Evolutionary conservation across 2,888 invertebrate species (phyloP), one percentile per base, ranked within the genome.

Genomic region (Spialia ferax): DNA sequence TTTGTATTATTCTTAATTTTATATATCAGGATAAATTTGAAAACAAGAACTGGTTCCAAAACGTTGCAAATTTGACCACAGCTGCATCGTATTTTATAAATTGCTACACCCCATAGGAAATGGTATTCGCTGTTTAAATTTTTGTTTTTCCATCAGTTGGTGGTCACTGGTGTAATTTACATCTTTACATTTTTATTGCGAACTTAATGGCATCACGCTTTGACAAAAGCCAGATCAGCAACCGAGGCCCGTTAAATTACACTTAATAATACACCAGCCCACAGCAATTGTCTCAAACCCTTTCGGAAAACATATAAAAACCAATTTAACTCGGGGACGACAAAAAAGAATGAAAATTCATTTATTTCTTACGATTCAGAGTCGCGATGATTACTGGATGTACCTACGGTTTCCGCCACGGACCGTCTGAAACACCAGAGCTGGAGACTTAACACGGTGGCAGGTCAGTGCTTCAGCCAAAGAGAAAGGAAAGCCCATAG

Each of bases 311-410:
- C 86, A 85, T 76, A 89, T 86, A 89, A 89, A 87, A 90, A 89
- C 81, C 80, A 82, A 88, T 88, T 88, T 84, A 79, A 80, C 80
- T 80, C 66, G 56, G 67, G 22, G 62, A 64, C 15, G 72, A 77
- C 83, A 84, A 83, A 86, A 84, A 81, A 75, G 72, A 70, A 74
- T 69, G 74, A 80, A 84, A 84, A 82, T 84, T 86, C 84, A 88
- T 91, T 90, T 89, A 86, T 89, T 91, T 90, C 87, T 91, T 88
- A 88, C 83, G 78, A 86, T 84, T 87, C 85, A 80, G 79, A 83
- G 85, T 81, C 80, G 80, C 80, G 77, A 81, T 83, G 85, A 91
- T 90, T 89, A 84, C 82, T 75, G 75, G 74, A 76, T 76, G 74
- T 73, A 72, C 77, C 71, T 70, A 61, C 75, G 82, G 85, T 88